Evolutionary conservation across 1,140 invertebrate genomes (phyloP), one percentile per base, ranked within the genome.

Genomic region (Helicorthomorpha holstii): DNA sequence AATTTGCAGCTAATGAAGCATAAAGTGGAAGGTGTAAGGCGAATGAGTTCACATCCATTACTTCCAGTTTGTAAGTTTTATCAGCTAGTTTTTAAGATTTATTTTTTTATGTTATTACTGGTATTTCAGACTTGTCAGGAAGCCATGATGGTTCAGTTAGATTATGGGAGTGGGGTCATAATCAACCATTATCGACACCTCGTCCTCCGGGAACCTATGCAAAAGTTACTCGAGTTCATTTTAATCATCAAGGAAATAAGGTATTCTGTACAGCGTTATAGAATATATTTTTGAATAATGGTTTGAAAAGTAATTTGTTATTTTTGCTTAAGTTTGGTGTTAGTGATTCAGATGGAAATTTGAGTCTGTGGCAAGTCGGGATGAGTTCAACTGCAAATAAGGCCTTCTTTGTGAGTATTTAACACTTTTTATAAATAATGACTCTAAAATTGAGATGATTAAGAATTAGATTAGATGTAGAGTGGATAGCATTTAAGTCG

Each of bases 131-230:
- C 73, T 68, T 98, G 58, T 95, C 90, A 49, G 95, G 95, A 50
- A 85, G 88, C 49, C 86, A 94, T 65, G 95, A 98, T 74, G 95
- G 95, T 12, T 95, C 91, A 1, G 94, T 98, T 3, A 81, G 87
- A 56, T 74, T 98, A 53, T 97, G 93, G 91, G 93, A 99, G 72
- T 98, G 93, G 92, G 87, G 86, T 22, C 91, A 96, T 67, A 76
- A 80, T 29, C 83, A 88, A 53, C 81, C 86, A 14, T 82, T 98
- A 7, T 83, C 89, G 59, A 83, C 83, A 38, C 85, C 92, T 3
- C 75, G 93, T 50, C 80, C 88, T 24, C 77, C 92, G 1, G 91
- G 91, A 23, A 82, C 85, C 3, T 89, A 84, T 66, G 93, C 93
- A 38, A 98, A 97, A 75, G 93, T 98, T 12, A 96, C 92, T 0